Conservation (phyloP, 2,113 vertebrate species). For the Lipophrys pholis region DNA sequence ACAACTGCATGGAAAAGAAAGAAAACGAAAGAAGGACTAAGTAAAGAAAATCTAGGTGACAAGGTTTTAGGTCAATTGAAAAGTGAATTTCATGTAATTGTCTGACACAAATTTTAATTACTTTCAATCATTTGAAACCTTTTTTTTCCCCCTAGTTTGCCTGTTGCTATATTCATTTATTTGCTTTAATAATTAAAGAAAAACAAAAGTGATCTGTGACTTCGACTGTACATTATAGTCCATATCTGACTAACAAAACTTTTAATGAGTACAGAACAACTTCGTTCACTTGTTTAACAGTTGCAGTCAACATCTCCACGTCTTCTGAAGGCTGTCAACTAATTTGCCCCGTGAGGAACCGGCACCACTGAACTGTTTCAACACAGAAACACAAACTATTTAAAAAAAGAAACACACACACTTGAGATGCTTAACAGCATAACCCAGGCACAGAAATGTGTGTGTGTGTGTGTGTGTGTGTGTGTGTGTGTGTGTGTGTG, state of each 20-base stretch:
- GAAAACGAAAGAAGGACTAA: neutral
- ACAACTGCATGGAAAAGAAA: slow-evolving; percentile 1
- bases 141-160: no score
- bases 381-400: no score
- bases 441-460: slow-evolving; percentile 1
- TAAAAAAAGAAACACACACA: neutral
- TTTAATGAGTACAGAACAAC: neutral
- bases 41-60: neutral
- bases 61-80: neutral
- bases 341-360: slow-evolving; percentile 5
- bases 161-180: no score
- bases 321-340: slow-evolving; percentile 17
- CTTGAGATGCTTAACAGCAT: neutral
- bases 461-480: no score
- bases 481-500: no score
- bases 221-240: no score
- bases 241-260: no score
- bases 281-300: neutral
- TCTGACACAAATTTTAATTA: neutral
- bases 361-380: neutral
- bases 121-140: neutral
- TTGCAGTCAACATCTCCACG: no score
- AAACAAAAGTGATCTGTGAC: no score
- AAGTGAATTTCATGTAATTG: neutral
- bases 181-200: no score